Base-by-base conservation (phyloP, 2,888 invertebrate species). In the Pteria penguin region DNA sequence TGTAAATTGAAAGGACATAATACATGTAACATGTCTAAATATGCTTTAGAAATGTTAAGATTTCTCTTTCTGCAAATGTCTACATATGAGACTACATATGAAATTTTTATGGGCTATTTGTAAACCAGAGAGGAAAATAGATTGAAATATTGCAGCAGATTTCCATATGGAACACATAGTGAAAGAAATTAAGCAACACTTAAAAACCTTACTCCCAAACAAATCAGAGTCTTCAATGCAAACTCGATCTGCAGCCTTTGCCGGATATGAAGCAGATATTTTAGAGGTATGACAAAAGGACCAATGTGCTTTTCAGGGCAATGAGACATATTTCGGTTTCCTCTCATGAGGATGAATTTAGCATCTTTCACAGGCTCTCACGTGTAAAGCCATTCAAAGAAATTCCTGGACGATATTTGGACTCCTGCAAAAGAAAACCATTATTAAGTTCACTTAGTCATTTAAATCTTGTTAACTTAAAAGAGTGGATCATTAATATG, bases 61-160 rank as follows among this genome's bases (percentile, higher is more conserved):
- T 70, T 70, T 22, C 31, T 70, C 4, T 45, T 60, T 5, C n/a
- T 29, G 11, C 70, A 61, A 52, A 45, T 31, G 4, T 52, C 36
- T 11, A 8, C 52, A 29, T 31, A 63, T 4, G 63, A 54, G 33
- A 62, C 61, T 57, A 63, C 72, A 3, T 22, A 31, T 22, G 55
- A 72, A n/a, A 62, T 29, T 62, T 72, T 22, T 31, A 72, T 62
- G 63, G 71, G 22, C 29, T 72, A 24, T 72, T 72, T 55, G 71
- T 72, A 1, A 63, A 63, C 54, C 18, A 29, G 26, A 52, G 29
- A n/a, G 72, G 72, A 8, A 52, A 55, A 22, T 31, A 18, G 63
- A 62, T 31, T 27, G 32, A 32, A 57, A 63, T 27, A 63, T 70
- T n/a, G 45, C 61, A 18, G 45, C 29, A n/a, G 54, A 70, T 61